Base-by-base conservation (phyloP, 2,113 vertebrate genomes). In the Isurus oxyrinchus region DNA sequence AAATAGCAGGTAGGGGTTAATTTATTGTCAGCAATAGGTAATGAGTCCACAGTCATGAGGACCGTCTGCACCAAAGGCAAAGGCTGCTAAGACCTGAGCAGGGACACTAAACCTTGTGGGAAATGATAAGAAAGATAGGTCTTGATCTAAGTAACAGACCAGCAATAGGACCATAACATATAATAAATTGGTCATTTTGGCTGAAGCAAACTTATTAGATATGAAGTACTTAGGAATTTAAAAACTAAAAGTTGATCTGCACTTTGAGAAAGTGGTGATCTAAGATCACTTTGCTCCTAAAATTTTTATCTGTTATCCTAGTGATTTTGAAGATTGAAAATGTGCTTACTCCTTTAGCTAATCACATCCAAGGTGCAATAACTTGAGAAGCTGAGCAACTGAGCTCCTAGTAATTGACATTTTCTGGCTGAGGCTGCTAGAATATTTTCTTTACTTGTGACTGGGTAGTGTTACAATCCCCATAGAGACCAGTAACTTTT, bases 351-450 rank as follows among this genome's bases (percentile, higher is more conserved):
- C 25, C 4, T 91, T 63, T 61, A n/a, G 35, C 90, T 94, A 63
- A 63, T 63, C 59, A 40, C 59, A 63, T 63, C 59, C 63, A 63
- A 94, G 35, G 44, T 63, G 35, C 19, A 61, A 63, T 40, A 94
- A 94, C 10, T 40, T 63, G n/a, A 61, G 16, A 40, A 93, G 59
- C 57, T 63, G 31, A 66, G 61, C n/a, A 44, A 44, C 59, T 63
- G n/a, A 94, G 59, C 59, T 63, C 59, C 59, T 40, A n/a, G 19
- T 63, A 94, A 63, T 94, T 94, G 90, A 94, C 21, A 94, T 94
- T 94, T 94, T 94, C 90, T 94, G 59, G 59, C 35, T 63, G 35
- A 23, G n/a, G 19, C 35, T 63, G 35, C 90, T 66, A 61, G 61
- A 94, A 40, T 40, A 40, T 40, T 94, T 40, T 63, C 90, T 35